A percentile compares a stretch with the other conserved stretches of the same genome.
Conservation (phyloP, 2,797 vertebrate genomes). For the Prionace glauca region DNA sequence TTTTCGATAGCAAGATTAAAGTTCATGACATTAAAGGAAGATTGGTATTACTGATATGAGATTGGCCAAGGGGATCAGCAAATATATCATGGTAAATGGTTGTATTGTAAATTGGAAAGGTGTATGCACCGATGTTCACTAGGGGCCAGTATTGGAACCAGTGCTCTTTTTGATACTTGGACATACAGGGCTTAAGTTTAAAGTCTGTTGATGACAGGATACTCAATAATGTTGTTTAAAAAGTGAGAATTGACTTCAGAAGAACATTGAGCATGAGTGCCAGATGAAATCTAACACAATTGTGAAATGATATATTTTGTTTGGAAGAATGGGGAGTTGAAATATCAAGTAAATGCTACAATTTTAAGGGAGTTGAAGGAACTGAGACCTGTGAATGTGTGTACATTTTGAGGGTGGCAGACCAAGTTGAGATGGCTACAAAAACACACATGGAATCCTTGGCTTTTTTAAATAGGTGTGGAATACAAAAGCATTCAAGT, state of each 20-base stretch:
- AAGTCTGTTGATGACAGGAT: too few relatives aligned
- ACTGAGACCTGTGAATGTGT: not conserved
- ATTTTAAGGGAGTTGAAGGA: too few relatives aligned
- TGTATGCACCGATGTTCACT: not conserved
- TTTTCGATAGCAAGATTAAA: not conserved
- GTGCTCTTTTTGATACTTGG: too few relatives aligned
- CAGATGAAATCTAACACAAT: too few relatives aligned
- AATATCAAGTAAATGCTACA: too few relatives aligned
- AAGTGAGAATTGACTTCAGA: too few relatives aligned
- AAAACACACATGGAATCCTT: not conserved
- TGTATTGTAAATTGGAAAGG: not conserved
- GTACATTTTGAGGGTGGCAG: not conserved
- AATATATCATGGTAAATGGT: not conserved
- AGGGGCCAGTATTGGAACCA: too few relatives aligned
- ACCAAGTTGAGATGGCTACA: not conserved
- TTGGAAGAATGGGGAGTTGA: too few relatives aligned
- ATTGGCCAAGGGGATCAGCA: not conserved
- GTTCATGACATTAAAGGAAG: not conserved
- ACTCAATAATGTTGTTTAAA: too few relatives aligned
- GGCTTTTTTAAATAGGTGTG: not conserved
- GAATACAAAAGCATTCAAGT: not conserved
- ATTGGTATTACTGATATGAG: not conserved
- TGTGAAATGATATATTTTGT: too few relatives aligned
- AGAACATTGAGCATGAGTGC: too few relatives aligned
- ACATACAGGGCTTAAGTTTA: too few relatives aligned